Conservation (phyloP, 1,140 invertebrate species). For the Hyles vespertilio region DNA sequence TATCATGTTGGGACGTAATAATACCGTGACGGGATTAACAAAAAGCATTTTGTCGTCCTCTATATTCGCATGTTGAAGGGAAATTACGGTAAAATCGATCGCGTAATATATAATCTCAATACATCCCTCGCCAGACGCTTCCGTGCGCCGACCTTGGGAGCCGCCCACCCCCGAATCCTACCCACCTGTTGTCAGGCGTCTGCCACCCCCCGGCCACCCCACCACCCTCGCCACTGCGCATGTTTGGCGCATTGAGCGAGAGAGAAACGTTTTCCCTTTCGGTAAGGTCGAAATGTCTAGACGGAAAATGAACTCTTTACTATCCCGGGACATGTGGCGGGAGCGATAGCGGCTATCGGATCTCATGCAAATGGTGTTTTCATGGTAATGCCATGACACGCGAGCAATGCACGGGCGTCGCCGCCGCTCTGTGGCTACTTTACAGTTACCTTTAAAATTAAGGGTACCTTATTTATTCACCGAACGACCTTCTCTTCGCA, state of each 20-base stretch:
- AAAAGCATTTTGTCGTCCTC: too few species aligned
- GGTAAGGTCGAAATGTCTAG: slow-evolving; percentile 67
- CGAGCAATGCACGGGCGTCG: too few species aligned
- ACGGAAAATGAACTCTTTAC: slow-evolving; percentile 66
- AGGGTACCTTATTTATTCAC: too few species aligned
- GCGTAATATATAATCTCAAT: slow-evolving; percentile 46
- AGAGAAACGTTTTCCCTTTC: slow-evolving; percentile 49
- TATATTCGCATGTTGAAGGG: slow-evolving; percentile 19
- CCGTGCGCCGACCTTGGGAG: slow-evolving; percentile 65
- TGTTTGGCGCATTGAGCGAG: slow-evolving; percentile 52
- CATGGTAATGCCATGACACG: too few species aligned
- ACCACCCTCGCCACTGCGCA: slow-evolving; percentile 48
- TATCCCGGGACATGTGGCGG: slow-evolving; percentile 27
- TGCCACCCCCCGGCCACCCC: too few species aligned
- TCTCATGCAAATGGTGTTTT: slow-evolving; percentile 2
- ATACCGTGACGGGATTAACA: too few species aligned
- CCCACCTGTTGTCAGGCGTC: slow-evolving; percentile 50
- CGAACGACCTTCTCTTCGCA: too few species aligned
- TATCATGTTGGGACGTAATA: too few species aligned
- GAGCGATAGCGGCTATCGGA: slow-evolving; percentile 1
- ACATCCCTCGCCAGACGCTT: slow-evolving; percentile 60
- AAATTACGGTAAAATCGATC: slow-evolving; percentile 50
- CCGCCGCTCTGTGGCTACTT: too few species aligned
- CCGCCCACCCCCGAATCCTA: slow-evolving; percentile 26
- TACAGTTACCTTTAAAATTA: too few species aligned